Evolutionary conservation across 2,113 vertebrate genomes (phyloP), one percentile per base, ranked within the genome.

Genomic region (Symphodus melops): DNA sequence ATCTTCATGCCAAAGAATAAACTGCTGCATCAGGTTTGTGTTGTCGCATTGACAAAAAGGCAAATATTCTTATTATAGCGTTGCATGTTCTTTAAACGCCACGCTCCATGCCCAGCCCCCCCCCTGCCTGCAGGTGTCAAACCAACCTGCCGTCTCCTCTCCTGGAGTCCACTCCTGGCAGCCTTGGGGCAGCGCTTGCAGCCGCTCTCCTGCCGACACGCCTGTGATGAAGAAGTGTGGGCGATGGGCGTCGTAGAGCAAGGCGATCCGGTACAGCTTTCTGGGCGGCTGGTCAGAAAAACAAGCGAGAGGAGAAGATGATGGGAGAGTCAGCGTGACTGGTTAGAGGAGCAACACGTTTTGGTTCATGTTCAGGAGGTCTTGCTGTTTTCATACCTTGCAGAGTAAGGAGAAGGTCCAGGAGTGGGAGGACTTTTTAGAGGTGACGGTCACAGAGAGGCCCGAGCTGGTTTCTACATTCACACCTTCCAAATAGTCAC

Each of bases 401-500:
- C 98, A 99, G 64, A 95, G 96, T 87, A 99, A 95, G 81, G 95
- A 96, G 91, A 99, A 99, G 17, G 95, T 97, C 98, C 98, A 99
- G 1, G 94, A 96, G 90, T 98, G 97, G 75, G 96, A 94, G 39
- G 97, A 99, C 60, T 96, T 98, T 94, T 99, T 99, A 94, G 96
- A 95, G 93, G 93, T 96, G 89, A 99, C 98, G 0, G 97, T 99
- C 62, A 99, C 94, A 0, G 96, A 98, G 8, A 99, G 95, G 75
- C 95, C 95, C 25, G 97, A 97, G 75, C 88, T 97, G 89, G 97
- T 97, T 73, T 99, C 96, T 78, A 99, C 95, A 83, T 94, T 93
- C 69, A 99, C 96, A 62, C 98, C 98, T 68, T 99, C 97, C 84
- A 99, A 87, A 93, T 92, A 95, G 89, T 99, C 98, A 86, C 96